Evolutionary conservation across 2,888 invertebrate genomes (phyloP), one percentile per base, ranked within the genome.

Genomic region (Polyommatus iphigenia): DNA sequence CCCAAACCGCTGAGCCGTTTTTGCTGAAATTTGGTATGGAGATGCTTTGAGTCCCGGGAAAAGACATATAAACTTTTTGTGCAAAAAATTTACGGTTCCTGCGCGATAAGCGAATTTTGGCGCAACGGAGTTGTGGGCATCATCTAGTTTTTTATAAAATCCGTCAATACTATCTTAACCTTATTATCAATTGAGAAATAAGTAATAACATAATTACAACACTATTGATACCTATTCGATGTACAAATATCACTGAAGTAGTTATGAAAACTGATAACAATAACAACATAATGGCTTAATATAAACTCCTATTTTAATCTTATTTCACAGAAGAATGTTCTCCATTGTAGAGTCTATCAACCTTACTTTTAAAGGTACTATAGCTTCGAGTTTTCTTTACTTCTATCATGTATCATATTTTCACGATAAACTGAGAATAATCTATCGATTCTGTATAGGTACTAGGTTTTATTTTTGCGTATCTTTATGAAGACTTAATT

Each of bases 221-320:
- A 75, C 29, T 32, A 54, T 72, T 46, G 46, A 20, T 50, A 50
- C 41, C 20, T 54, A 32, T 29, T 75, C 75, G 54, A 75, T 50
- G 20, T 72, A 75, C 50, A 75, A 54, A 75, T n/a, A 54, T 5
- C 8, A 75, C 54, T 75, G 75, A 75, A 75, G 75, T 75, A 13
- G 75, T 75, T 50, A 18, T 54, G 75, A 75, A 75, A 75, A 24
- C 54, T 54, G 75, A 75, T 75, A 54, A 54, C 24, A 50, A 75
- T 50, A 62, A 24, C 4, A 62, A 10, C 59, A 59, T n/a, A 57
- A 57, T 18, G 15, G 7, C 7, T 20, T 8, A 20, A 59, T 59
- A 20, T n/a, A 59, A 59, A 20, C 59, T 59, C 20, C 20, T 59
- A 10, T 20, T 59, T 8, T 8, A 59, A n/a, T 59, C 59, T 59